Conservation (phyloP, 2,888 invertebrate species). For the Amphipyra berbera region DNA sequence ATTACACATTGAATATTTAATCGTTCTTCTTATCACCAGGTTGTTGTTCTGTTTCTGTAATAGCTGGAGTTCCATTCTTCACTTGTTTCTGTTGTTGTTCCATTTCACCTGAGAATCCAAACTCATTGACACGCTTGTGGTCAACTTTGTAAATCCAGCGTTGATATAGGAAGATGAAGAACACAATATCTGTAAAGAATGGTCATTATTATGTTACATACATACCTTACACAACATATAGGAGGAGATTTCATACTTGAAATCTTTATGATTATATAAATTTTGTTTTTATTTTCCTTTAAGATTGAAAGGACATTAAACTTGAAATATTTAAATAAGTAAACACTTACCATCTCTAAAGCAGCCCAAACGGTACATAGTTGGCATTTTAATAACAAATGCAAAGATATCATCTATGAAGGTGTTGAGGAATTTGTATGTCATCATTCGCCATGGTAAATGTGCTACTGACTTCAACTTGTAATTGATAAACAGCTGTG, state of each 20-base stretch:
- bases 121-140: constrained; percentile 98
- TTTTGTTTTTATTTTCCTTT: no score
- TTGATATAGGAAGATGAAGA: constrained; percentile 99
- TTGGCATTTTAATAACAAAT: constrained; percentile 99
- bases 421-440: constrained; percentile 99
- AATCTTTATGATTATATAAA: no score
- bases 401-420: constrained; percentile 99
- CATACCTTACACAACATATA: not conserved
- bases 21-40: constrained; percentile 84
- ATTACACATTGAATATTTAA: constrained; percentile 65
- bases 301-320: no score
- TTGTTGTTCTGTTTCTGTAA: constrained; percentile 73
- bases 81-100: constrained; percentile 88
- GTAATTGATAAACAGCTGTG: constrained; percentile 99
- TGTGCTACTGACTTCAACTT: constrained; percentile 99
- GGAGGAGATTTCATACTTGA: not conserved
- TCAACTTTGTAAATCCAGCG: constrained; percentile 99
- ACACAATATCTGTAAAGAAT: constrained; percentile 95
- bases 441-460: constrained; percentile 99
- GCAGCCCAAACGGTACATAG: constrained; percentile 99
- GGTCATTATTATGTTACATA: constrained; percentile 11
- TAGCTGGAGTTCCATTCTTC: constrained; percentile 76
- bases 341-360: constrained; percentile 95
- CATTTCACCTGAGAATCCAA: constrained; percentile 99
- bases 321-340: constrained; percentile 1